Evolutionary conservation across 2,888 invertebrate genomes (phyloP).

Genomic region (Dynastes maya): DNA sequence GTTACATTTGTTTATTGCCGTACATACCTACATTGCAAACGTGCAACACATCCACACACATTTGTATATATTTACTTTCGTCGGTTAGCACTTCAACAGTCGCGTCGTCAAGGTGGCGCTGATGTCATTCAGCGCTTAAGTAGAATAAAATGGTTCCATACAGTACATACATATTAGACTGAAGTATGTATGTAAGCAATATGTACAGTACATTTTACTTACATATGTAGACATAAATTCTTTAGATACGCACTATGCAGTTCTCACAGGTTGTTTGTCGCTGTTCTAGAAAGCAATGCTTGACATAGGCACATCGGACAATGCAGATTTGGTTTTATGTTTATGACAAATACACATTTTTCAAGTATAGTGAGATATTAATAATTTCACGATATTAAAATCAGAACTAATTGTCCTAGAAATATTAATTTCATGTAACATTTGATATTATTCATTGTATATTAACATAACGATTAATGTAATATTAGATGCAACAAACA

Average conservation of each 20-base stretch:
- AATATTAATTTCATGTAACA: no score
- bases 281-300: neutral
- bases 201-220: neutral
- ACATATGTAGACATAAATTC: neutral
- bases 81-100: neutral
- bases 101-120: constrained; percentile 36
- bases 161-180: neutral
- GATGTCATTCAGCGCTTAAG: constrained; percentile 13
- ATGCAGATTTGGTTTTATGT: no score
- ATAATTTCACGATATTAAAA: no score
- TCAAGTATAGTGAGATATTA: no score
- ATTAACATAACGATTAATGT: no score
- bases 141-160: constrained; percentile 1
- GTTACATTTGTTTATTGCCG: no score
- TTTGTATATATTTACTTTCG: constrained; percentile 15
- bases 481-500: no score
- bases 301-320: neutral
- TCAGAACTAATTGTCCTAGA: no score
- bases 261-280: neutral
- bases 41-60: neutral
- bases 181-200: neutral
- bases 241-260: neutral
- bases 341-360: no score
- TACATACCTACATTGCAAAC: neutral
- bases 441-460: no score